Conservation (phyloP, 1,140 invertebrate genomes). For the Papilio helenus region DNA sequence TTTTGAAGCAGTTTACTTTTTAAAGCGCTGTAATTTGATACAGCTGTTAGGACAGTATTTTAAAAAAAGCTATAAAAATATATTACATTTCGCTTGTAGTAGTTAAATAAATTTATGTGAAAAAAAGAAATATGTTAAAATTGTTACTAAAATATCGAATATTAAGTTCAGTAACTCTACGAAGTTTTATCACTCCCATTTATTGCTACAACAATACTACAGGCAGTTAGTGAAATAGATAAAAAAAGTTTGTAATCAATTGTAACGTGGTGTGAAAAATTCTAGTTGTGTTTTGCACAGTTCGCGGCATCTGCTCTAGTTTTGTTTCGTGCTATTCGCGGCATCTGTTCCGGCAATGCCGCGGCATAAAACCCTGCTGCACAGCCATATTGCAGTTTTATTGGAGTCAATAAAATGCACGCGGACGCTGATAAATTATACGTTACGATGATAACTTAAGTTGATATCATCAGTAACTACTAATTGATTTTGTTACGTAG, state of each 20-base stretch:
- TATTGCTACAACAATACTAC: background rate
- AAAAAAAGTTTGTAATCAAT: slow-evolving; percentile 3
- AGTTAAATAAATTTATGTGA: too few species aligned
- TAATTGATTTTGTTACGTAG: background rate
- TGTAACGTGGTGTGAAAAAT: background rate
- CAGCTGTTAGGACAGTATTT: slow-evolving; percentile 1
- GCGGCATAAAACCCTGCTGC: background rate
- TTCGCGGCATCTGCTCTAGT: background rate
- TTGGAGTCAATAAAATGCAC: background rate
- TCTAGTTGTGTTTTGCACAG: too few species aligned
- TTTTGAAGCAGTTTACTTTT: background rate
- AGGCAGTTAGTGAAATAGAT: background rate
- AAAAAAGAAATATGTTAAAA: too few species aligned
- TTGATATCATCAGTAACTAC: background rate
- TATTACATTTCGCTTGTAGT: background rate
- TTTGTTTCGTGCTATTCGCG: background rate
- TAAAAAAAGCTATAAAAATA: background rate
- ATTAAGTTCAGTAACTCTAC: too few species aligned
- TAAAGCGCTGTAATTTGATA: background rate
- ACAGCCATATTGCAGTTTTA: background rate
- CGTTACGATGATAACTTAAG: background rate
- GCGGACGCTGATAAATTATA: background rate
- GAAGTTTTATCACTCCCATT: too few species aligned
- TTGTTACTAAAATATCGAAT: too few species aligned
- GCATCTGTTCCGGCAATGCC: background rate